Percentiles rank a stretch among this genome's conserved stretches.
Evolutionary conservation across 2,888 invertebrate species (phyloP).

Genomic region (Philhelius pedissequus): DNA sequence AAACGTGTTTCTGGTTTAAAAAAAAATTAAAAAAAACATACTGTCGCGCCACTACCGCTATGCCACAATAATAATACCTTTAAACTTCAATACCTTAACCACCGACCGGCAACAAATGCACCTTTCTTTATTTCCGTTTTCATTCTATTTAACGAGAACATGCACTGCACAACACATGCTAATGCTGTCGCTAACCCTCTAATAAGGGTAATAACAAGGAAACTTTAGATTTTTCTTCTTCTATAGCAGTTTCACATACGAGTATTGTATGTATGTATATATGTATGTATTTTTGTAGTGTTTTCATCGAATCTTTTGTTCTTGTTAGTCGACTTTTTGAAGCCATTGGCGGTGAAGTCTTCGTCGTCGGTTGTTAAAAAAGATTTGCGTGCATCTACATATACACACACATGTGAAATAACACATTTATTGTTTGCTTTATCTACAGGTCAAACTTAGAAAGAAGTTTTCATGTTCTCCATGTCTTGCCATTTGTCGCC

Average conservation of each 20-base stretch:
- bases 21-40: not conserved
- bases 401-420: not conserved
- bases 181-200: constrained; percentile 54
- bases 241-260: constrained; percentile 7
- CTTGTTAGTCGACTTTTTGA: not conserved
- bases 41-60: not conserved
- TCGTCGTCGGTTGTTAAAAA: not conserved
- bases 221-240: constrained; percentile 22
- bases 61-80: constrained; percentile 10
- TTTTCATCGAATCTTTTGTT: not conserved
- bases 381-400: constrained; percentile 33
- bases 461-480: no score
- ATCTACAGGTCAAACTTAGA: no score
- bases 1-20: constrained; percentile 7
- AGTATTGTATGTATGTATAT: no score
- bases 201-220: constrained; percentile 54
- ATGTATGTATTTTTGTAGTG: no score
- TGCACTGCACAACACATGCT: constrained; percentile 34
- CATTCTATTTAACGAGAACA: constrained; percentile 51
- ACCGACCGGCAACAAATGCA: constrained; percentile 24
- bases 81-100: constrained; percentile 48
- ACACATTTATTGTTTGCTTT: no score
- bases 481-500: no score
- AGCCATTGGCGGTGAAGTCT: not conserved
- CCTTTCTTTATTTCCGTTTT: constrained; percentile 51